Evolutionary conservation across 2,888 invertebrate species (phyloP).

Genomic region (Catocala sponsa): DNA sequence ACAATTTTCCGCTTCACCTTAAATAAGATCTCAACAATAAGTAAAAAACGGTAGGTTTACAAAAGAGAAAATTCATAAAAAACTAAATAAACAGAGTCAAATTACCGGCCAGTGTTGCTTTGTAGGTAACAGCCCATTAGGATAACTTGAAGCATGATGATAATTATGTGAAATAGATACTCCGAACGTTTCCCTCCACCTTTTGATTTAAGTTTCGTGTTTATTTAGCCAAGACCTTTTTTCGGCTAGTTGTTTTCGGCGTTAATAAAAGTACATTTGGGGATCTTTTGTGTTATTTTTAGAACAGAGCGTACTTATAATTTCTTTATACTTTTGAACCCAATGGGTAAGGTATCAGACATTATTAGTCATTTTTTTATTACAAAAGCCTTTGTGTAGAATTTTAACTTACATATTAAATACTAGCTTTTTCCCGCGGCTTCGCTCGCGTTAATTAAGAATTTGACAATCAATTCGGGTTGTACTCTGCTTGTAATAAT

Average conservation of each 20-base stretch:
- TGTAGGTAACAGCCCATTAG: slow-evolving; percentile 28
- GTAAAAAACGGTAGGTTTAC: slow-evolving; percentile 8
- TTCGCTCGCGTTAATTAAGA: too few relatives aligned
- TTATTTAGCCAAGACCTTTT: background rate
- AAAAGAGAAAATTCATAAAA: slow-evolving; percentile 13
- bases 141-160: slow-evolving; percentile 10
- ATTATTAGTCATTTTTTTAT: too few relatives aligned
- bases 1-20: background rate
- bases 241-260: background rate
- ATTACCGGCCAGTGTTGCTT: slow-evolving; percentile 17
- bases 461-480: too few relatives aligned
- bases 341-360: too few relatives aligned
- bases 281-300: background rate
- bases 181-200: slow-evolving; percentile 3
- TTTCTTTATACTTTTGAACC: too few relatives aligned
- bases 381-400: too few relatives aligned
- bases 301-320: too few relatives aligned
- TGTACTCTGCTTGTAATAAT: too few relatives aligned
- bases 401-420: too few relatives aligned
- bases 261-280: background rate
- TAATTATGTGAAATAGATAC: slow-evolving; percentile 24
- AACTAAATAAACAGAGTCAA: slow-evolving; percentile 21
- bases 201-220: background rate
- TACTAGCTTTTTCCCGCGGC: too few relatives aligned
- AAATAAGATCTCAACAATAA: slow-evolving; percentile 3